A percentile compares a stretch with the other conserved stretches of the same genome.
Conservation (phyloP, 2,797 vertebrate genomes). For the Rhinatrema bivittatum region DNA sequence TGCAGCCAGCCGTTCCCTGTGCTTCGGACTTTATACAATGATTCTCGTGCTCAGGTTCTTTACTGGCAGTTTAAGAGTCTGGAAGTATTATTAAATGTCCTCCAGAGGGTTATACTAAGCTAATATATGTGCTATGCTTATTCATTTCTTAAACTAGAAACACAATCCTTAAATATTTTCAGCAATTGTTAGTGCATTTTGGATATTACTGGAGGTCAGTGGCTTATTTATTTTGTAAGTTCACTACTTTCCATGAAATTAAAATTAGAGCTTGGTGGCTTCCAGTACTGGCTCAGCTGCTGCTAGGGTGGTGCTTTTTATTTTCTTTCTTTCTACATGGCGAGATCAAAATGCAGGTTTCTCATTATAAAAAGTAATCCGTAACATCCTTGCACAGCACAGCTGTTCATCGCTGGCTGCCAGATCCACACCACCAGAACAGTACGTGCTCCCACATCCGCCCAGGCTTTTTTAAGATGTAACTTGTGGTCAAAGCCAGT, state of each 20-base stretch:
- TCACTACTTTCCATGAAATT: background rate
- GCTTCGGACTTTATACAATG: too few relatives aligned
- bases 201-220: too few relatives aligned
- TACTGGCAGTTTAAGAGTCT: too few relatives aligned
- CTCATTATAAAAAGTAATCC: background rate
- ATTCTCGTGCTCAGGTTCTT: too few relatives aligned
- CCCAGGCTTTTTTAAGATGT: constrained; percentile 21
- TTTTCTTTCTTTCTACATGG: background rate
- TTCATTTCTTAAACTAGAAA: too few relatives aligned
- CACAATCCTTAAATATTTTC: too few relatives aligned
- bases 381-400: background rate
- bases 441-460: constrained; percentile 46
- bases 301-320: background rate
- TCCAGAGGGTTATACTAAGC: too few relatives aligned
- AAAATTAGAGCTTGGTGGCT: background rate
- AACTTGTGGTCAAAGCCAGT: constrained; percentile 36
- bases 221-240: too few relatives aligned
- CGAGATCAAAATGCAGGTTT: background rate
- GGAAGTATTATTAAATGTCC: too few relatives aligned
- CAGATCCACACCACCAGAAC: constrained; percentile 9
- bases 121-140: too few relatives aligned
- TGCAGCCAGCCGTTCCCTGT: too few relatives aligned
- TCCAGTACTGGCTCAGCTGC: background rate
- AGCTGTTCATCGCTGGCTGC: constrained; percentile 10
- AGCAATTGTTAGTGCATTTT: too few relatives aligned